Evolutionary conservation across 2,797 vertebrate genomes (phyloP), one percentile per base, ranked within the genome.

Genomic region (Benthosema pterotum): DNA sequence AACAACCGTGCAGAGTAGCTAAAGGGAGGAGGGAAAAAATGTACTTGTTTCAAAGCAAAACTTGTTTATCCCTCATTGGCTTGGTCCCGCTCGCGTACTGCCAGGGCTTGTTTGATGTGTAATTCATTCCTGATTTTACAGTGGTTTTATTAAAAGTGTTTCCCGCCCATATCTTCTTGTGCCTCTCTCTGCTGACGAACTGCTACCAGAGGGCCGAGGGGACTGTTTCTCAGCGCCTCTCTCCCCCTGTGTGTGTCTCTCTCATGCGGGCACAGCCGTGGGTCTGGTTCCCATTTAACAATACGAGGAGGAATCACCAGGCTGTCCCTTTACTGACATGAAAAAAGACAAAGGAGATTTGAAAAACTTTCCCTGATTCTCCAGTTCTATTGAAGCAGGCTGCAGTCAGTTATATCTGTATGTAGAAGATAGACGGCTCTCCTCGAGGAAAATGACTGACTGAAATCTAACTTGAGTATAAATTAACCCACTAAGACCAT

Each of bases 211-310:
- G 75, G 60, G 69, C 47, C 46, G 52, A 54, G 67, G 15, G 15
- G 75, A 64, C 79, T 72, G 76, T 5, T 73, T 73, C 66, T 57
- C 57, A 19, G 71, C 72, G 70, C 59, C 64, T 76, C 75, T 63
- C 63, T n/a, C n/a, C n/a, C n/a, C n/a, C n/a, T n/a, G n/a, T n/a
- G n/a, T n/a, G n/a, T n/a, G n/a, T n/a, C n/a, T n/a, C 64, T 76
- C 75, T 63, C 63, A 46, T 66, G 65, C 50, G 38, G 78, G 62
- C 71, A 63, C 67, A 52, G 71, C 69, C 69, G 22, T 25, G 22
- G n/a, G 82, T 82, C 88, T 89, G 88, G 56, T 89, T 89, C 74
- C 65, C 75, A 87, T 88, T 84, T 84, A 25, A 58, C 67, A 79
- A 77, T 70, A 64, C 4, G 59, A 57, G 63, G 54, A 72, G 72